Conservation (phyloP, 1,140 invertebrate species). For the Anoplolepis gracilipes region DNA sequence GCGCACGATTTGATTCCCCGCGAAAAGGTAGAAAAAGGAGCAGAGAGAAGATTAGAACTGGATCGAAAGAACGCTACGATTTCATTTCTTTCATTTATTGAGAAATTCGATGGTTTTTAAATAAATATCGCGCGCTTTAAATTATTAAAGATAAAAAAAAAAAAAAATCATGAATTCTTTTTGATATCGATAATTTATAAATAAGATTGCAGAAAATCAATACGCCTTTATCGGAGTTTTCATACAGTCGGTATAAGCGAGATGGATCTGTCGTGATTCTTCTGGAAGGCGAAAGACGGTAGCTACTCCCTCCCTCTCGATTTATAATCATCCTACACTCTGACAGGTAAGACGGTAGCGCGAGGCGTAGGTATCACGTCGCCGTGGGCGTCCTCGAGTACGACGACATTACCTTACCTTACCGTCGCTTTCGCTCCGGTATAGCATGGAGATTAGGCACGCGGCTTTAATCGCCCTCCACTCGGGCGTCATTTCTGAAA, state of each 20-base stretch:
- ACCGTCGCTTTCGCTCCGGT: slow-evolving; percentile 17
- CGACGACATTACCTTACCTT: slow-evolving; percentile 52
- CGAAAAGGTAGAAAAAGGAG: slow-evolving; percentile 12
- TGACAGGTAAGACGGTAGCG: slow-evolving; percentile 81
- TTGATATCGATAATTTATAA: neutral
- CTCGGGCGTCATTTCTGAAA: slow-evolving; percentile 56
- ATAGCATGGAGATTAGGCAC: slow-evolving; percentile 53
- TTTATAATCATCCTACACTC: slow-evolving; percentile 71
- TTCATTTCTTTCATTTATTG: neutral
- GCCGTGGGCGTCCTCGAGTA: slow-evolving; percentile 74
- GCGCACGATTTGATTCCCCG: slow-evolving; percentile 22
- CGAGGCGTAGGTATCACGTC: slow-evolving; percentile 81
- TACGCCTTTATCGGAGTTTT: neutral
- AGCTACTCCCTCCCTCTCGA: slow-evolving; percentile 47
- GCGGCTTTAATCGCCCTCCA: slow-evolving; percentile 53
- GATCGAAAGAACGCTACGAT: slow-evolving; percentile 15
- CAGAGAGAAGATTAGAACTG: slow-evolving; percentile 23
- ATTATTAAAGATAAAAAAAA: neutral
- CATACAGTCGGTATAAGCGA: neutral
- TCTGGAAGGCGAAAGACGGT: slow-evolving; percentile 41
- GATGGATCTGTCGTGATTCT: slow-evolving; percentile 46
- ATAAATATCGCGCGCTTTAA: neutral
- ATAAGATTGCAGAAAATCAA: neutral
- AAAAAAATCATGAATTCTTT: neutral
- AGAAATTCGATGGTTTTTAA: neutral